These are phyloP conservation scores for Andrena flavipes DNA, from an alignment of 2,888 invertebrate species.

Conservation along the genomic window DNA sequence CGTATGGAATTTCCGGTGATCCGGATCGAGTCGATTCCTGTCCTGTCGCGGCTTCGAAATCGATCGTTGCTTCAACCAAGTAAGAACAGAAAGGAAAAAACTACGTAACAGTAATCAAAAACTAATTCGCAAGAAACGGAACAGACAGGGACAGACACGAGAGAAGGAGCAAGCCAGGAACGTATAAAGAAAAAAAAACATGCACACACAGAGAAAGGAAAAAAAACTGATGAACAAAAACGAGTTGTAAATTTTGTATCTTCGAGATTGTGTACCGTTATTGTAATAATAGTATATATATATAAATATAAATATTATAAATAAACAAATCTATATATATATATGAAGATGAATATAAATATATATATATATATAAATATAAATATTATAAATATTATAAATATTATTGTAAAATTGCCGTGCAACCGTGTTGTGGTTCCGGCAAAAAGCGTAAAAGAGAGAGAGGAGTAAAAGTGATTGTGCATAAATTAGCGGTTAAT, in stretches of 20 bases:
- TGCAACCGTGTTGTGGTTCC: constrained; percentile 9
- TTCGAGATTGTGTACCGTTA: constrained; percentile 81
- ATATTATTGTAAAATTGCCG: constrained; percentile 40
- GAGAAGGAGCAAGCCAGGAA: constrained; percentile 29
- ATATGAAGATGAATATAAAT: constrained; percentile 53
- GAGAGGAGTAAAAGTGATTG: constrained; percentile 74
- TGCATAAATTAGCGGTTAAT: constrained; percentile 81
- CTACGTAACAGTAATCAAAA: neutral
- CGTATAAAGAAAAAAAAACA: constrained; percentile 9
- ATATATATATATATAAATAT: constrained; percentile 54
- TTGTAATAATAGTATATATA: constrained; percentile 70
- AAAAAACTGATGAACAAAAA: constrained; percentile 12
- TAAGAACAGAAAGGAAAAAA: no score
- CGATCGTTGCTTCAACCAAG: constrained; percentile 1
- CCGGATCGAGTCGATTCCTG: constrained; percentile 43
- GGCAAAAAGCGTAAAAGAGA: constrained; percentile 31
- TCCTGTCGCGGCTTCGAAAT: neutral
- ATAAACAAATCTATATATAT: constrained; percentile 53
- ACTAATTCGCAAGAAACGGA: neutral
- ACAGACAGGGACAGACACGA: constrained; percentile 15
- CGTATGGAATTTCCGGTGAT: constrained; percentile 53
- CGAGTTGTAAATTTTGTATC: constrained; percentile 82
- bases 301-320: constrained; percentile 42
- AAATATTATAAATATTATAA: constrained; percentile 66
- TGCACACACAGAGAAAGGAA: constrained; percentile 1